phyloP scores from a whole-genome alignment of 2,113 vertebrate genomes.

The Mirza zaza region DNA sequence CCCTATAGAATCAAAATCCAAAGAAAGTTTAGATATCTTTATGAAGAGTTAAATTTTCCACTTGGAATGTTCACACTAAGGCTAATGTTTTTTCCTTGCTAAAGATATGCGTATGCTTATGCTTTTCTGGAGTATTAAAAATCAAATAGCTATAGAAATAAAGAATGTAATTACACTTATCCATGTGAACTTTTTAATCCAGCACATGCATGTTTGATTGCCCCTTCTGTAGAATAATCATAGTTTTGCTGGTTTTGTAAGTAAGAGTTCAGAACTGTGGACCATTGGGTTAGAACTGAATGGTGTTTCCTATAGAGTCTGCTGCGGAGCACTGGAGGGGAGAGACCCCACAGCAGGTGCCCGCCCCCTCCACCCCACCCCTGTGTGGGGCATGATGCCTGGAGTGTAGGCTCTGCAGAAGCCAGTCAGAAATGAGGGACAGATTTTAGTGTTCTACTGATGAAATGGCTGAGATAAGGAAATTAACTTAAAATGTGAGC shows the following conservation, averaged over 20 bases:
- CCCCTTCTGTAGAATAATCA: neutral
- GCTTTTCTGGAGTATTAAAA: constrained; percentile 34
- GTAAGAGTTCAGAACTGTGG: neutral
- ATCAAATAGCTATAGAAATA: neutral
- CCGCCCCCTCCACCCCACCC: neutral
- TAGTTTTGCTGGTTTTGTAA: neutral
- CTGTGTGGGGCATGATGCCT: no score
- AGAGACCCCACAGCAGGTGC: neutral
- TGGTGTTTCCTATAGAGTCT: neutral
- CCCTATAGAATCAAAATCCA: neutral
- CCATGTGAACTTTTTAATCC: neutral
- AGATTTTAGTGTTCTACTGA: neutral
- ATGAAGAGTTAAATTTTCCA: neutral
- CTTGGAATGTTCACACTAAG: neutral
- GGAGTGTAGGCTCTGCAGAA: neutral
- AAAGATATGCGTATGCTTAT: neutral
- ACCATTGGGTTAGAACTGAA: neutral
- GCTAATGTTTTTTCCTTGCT: neutral
- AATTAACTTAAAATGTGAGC: neutral
- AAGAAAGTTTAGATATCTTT: neutral
- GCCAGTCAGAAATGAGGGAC: neutral
- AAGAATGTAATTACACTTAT: neutral
- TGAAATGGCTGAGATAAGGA: neutral
- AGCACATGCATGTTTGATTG: neutral
- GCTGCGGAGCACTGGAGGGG: neutral